Conservation (phyloP, 2,888 invertebrate genomes). For the Pristionchus arcanus region DNA sequence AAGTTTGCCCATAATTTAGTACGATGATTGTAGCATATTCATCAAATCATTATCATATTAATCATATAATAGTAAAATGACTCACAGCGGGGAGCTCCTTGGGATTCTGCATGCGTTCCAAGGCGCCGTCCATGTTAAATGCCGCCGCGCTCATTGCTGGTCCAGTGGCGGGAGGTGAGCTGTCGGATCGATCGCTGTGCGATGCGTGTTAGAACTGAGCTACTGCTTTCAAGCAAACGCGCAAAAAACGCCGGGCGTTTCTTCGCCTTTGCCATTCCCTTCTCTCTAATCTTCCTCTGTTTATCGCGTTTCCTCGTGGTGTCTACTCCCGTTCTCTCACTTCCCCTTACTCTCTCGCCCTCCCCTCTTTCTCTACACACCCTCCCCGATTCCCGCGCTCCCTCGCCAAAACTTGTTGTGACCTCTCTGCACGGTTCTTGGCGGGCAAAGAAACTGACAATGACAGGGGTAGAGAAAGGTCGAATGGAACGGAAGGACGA, state of each 20-base stretch:
- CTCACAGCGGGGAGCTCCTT: conserved; percentile 47
- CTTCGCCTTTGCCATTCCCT: neutral
- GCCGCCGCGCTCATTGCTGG: neutral
- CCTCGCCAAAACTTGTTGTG: neutral
- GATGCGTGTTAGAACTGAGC: conserved; percentile 16
- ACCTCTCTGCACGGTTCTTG: neutral
- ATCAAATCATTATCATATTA: no score
- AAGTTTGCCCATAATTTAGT: no score
- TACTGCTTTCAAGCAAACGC: neutral
- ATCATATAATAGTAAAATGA: no score
- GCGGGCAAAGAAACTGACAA: conserved; percentile 13
- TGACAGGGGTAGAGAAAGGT: neutral
- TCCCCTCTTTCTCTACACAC: neutral
- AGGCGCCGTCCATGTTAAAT: conserved; percentile 50
- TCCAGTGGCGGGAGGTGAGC: neutral
- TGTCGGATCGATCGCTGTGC: neutral
- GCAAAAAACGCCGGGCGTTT: neutral
- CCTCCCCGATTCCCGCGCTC: neutral
- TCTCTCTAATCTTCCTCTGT: conserved; percentile 28
- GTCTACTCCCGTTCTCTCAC: neutral
- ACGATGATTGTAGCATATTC: no score
- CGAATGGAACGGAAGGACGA: neutral
- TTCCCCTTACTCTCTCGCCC: neutral
- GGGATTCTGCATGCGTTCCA: conserved; percentile 52
- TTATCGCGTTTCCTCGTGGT: conserved; percentile 36